Base-by-base conservation (phyloP, 1,140 invertebrate species). In the Neelides sp. region DNA sequence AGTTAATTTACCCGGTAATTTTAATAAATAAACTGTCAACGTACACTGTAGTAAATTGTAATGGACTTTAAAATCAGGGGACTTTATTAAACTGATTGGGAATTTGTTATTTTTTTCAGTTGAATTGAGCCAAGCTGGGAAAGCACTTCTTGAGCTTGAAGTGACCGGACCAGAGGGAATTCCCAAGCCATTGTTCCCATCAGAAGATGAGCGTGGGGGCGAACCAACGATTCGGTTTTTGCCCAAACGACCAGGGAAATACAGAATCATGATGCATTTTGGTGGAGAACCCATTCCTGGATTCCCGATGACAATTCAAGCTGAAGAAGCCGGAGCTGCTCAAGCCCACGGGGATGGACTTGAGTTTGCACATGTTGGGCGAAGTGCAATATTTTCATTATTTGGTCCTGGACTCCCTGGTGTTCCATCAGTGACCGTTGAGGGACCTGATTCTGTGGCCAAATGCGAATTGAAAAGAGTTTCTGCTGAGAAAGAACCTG, bases 151-250 rank as follows among this genome's bases (percentile, higher is more conserved):
- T 47, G 86, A 92, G 62, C 81, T 94, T 1, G 80, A 82, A 40
- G 83, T 92, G 2, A 81, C 84, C 27, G 85, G 86, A 59, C 92
- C 93, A 2, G 74, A 84, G n/a, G 86, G 89, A 17, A 78, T 86
- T 62, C 81, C 83, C 54, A 67, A 60, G 39, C 55, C 54, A 10
- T 32, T 60, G 3, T 60, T 60, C 24, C 48, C 54, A 42, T 36
- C 30, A 4, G 37, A 24, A 13, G 52, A 57, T 40, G 58, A 60
- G 5, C 28, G 51, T 39, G 46, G 52, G 39, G 54, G 48, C 19
- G 50, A 59, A 4, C 52, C 49, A 36, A 43, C 82, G 59, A 79
- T 95, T 39, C 83, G 89, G 60, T 86, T 95, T 64, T 74, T 82
- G 36, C 92, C 92, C 3, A 81, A 78, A 2, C 76, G 88, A 43